phyloP scores from a whole-genome alignment of 2,797 vertebrate genomes.

The Merluccius polli region DNA sequence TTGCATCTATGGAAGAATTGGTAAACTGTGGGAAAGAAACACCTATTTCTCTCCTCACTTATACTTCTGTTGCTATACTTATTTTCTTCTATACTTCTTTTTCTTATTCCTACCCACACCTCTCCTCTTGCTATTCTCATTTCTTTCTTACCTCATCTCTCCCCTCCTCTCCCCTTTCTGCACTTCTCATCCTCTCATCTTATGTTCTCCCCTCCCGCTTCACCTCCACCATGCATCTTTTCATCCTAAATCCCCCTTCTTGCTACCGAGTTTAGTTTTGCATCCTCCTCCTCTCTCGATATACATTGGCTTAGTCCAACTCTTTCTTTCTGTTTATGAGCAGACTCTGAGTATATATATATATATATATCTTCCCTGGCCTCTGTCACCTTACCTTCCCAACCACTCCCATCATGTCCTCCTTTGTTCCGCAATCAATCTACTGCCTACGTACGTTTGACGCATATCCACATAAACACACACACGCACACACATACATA shows the following conservation, averaged over 20 bases:
- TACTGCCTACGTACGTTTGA: slow-evolving; percentile 5
- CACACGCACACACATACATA: slow-evolving; percentile 10
- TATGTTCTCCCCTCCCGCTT: neutral
- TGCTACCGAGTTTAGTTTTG: neutral
- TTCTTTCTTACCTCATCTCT: neutral
- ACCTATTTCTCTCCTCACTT: too few species aligned
- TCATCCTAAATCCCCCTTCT: neutral
- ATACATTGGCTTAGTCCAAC: neutral
- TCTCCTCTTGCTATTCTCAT: neutral
- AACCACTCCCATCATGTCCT: neutral
- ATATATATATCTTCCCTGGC: neutral
- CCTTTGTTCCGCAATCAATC: slow-evolving; percentile 9
- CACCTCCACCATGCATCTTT: neutral
- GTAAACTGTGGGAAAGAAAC: too few species aligned
- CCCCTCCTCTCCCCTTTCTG: neutral
- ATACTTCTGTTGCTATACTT: too few species aligned
- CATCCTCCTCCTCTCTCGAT: too few species aligned
- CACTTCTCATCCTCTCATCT: neutral
- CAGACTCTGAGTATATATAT: too few species aligned
- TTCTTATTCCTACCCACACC: neutral
- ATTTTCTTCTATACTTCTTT: too few species aligned
- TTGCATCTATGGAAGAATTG: too few species aligned
- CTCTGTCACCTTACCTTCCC: neutral
- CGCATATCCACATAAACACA: neutral
- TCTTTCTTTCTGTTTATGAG: neutral